These are phyloP conservation scores for Frankliniella intonsa DNA, from an alignment of 2,888 invertebrate genomes.

Conservation along the genomic window DNA sequence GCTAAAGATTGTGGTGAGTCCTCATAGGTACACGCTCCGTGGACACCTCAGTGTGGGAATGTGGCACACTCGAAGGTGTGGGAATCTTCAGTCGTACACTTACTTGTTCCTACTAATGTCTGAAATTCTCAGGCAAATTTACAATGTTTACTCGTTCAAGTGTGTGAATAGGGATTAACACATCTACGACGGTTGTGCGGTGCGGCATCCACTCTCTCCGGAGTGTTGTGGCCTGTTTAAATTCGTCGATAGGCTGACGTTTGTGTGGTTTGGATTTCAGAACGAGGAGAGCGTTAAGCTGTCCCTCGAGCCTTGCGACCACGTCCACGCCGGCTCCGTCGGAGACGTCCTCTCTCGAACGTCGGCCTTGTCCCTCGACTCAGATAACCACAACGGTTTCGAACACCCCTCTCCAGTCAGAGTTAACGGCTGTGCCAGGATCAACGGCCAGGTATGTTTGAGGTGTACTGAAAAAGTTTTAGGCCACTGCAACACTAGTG, in stretches of 20 bases:
- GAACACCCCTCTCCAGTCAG: neutral
- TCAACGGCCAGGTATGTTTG: neutral
- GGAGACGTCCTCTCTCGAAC: constrained; percentile 23
- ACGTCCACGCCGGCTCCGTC: constrained; percentile 30
- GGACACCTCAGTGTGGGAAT: neutral
- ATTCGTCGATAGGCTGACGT: too few relatives aligned
- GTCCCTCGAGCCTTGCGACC: constrained; percentile 38
- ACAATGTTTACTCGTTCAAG: too few relatives aligned
- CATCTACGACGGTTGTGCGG: too few relatives aligned
- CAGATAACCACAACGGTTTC: neutral
- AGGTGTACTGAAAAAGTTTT: neutral
- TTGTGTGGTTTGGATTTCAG: constrained; percentile 33
- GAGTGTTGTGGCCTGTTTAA: too few relatives aligned
- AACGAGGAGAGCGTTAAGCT: constrained; percentile 41
- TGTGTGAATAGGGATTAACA: too few relatives aligned
- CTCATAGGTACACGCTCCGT: neutral
- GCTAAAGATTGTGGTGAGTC: constrained; percentile 64
- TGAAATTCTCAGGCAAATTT: too few relatives aligned
- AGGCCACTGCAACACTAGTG: neutral
- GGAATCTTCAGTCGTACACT: neutral
- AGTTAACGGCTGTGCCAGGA: neutral
- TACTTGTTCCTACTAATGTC: too few relatives aligned
- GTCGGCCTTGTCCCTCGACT: neutral
- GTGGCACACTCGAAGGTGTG: neutral
- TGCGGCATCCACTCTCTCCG: neutral